Conservation (phyloP, 2,113 vertebrate species). For the Corythaixoides concolor region DNA sequence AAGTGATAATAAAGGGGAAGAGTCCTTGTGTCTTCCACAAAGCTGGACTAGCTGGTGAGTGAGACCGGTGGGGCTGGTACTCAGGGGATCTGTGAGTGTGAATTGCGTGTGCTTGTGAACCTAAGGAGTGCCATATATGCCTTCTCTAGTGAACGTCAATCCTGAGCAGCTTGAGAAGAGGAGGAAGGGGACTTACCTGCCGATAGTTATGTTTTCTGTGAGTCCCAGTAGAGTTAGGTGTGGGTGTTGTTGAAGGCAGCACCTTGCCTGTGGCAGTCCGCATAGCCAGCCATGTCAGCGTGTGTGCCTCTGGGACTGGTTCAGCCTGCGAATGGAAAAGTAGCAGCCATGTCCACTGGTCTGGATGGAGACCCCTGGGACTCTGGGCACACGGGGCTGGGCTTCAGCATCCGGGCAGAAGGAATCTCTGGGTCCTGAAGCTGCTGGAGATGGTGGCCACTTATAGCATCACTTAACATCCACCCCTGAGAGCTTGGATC, state of each 20-base stretch:
- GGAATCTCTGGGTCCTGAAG: background rate
- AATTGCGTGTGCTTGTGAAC: background rate
- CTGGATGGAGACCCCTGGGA: rapidly evolving
- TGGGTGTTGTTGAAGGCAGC: background rate
- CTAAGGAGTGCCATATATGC: background rate
- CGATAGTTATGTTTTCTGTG: background rate
- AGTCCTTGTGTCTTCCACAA: background rate
- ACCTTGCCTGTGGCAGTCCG: background rate
- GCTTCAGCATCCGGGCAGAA: background rate
- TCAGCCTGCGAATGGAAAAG: background rate
- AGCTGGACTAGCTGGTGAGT: background rate
- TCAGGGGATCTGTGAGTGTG: background rate
- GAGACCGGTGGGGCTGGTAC: no score
- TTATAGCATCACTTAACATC: background rate
- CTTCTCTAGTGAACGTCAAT: background rate
- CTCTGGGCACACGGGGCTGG: background rate
- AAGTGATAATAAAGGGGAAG: background rate
- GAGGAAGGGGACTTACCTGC: background rate
- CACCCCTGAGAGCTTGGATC: background rate
- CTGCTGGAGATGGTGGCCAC: background rate
- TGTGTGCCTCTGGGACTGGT: background rate
- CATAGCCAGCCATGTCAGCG: no score
- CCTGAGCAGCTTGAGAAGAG: background rate
- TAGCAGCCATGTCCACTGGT: background rate
- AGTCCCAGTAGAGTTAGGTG: background rate